Conservation (phyloP, 2,797 vertebrate species). For the Arnoldichthys spilopterus region DNA sequence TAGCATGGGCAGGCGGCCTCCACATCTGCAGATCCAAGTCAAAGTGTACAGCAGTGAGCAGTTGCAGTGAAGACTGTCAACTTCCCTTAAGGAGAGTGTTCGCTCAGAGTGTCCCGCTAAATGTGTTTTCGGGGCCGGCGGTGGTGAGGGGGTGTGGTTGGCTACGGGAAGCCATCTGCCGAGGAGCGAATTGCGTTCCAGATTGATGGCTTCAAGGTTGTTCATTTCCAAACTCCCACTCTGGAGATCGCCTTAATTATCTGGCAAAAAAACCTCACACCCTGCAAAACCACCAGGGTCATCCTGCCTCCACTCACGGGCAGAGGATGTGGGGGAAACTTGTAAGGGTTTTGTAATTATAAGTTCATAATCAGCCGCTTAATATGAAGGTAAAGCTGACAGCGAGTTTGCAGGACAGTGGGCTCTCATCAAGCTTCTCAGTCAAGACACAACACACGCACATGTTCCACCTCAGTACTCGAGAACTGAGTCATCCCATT, state of each 20-base stretch:
- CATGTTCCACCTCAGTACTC: neutral
- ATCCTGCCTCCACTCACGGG: slow-evolving; percentile 11
- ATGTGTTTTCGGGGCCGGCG: slow-evolving; percentile 20
- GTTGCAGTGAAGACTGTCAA: neutral
- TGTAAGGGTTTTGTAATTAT: slow-evolving; percentile 1
- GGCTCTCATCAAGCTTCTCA: slow-evolving; percentile 27
- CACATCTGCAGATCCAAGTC: slow-evolving; percentile 36
- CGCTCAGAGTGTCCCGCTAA: slow-evolving; percentile 16
- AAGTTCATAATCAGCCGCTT: slow-evolving; percentile 20
- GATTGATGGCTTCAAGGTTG: slow-evolving; percentile 47
- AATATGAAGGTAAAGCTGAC: slow-evolving; percentile 30
- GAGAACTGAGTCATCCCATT: slow-evolving; percentile 14
- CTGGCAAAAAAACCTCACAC: slow-evolving; percentile 43
- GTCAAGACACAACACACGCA: neutral
- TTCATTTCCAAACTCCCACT: slow-evolving; percentile 48
- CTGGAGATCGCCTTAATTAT: slow-evolving; percentile 48
- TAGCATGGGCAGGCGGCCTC: slow-evolving; percentile 1
- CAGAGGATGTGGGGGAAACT: slow-evolving; percentile 5
- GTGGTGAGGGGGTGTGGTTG: too few relatives aligned
- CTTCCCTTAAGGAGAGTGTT: slow-evolving; percentile 32
- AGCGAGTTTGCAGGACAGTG: slow-evolving; percentile 23
- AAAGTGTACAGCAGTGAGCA: slow-evolving; percentile 12
- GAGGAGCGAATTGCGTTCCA: slow-evolving; percentile 45
- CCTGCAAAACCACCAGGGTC: slow-evolving; percentile 16
- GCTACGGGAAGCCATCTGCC: slow-evolving; percentile 42